These are phyloP conservation scores for Luscinia megarhynchos DNA, from an alignment of 2,797 vertebrate species.

Conservation along the genomic window DNA sequence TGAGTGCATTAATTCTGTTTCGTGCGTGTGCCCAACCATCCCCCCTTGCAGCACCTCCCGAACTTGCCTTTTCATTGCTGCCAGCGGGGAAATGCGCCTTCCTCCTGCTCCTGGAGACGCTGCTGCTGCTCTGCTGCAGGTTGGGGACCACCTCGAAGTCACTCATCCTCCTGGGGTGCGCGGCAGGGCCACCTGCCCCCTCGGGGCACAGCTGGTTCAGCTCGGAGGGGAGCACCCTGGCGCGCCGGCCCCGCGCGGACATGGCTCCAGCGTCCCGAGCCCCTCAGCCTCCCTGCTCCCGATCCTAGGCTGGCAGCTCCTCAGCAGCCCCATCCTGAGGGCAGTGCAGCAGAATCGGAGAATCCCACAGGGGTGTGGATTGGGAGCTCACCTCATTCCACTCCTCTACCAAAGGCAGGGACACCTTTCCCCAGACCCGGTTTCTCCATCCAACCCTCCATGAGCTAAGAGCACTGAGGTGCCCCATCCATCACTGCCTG, in stretches of 20 bases:
- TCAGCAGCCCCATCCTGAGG: background rate
- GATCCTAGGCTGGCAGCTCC: background rate
- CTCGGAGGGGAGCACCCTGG: slow-evolving; percentile 44
- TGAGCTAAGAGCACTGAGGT: background rate
- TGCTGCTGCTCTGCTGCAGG: slow-evolving; percentile 67
- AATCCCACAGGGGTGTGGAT: background rate
- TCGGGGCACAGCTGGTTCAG: slow-evolving; percentile 68
- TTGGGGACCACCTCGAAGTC: slow-evolving; percentile 68
- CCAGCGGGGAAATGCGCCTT: slow-evolving; percentile 9
- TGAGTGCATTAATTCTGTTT: background rate
- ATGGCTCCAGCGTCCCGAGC: background rate
- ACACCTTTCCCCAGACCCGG: no score
- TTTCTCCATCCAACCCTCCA: background rate
- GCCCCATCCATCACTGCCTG: background rate
- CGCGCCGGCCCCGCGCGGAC: background rate
- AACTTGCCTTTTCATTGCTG: slow-evolving; percentile 74
- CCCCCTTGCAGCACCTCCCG: background rate
- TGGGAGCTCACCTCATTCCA: background rate
- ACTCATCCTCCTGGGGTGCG: background rate
- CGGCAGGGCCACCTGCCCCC: slow-evolving; percentile 3
- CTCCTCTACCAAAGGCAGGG: no score
- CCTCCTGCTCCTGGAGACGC: slow-evolving; percentile 33
- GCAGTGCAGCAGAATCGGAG: background rate
- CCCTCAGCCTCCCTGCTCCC: background rate
- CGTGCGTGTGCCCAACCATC: fast-evolving